A percentile compares a stretch with the other conserved stretches of the same genome.
These are phyloP conservation scores for Orbicella faveolata DNA, from an alignment of 64 coral and sea anemone species.

Conservation along the genomic window DNA sequence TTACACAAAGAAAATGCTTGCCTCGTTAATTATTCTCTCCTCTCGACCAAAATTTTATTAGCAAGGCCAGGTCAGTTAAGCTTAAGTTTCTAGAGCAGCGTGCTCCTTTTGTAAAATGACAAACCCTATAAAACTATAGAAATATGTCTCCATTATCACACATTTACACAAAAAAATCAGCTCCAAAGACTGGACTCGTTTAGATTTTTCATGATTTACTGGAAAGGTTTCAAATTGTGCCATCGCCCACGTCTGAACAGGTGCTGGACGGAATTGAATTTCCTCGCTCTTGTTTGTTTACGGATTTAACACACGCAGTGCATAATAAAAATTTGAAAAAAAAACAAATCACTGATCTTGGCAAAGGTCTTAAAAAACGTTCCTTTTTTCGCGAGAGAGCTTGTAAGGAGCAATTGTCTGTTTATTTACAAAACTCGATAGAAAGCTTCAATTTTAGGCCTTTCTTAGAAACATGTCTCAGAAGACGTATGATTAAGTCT, in stretches of 20 bases:
- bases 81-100: too few relatives aligned
- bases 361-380: not conserved
- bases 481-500: not conserved
- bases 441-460: not conserved
- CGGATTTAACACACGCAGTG: not conserved
- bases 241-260: not conserved
- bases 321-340: not conserved
- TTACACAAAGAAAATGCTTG: not conserved
- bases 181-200: not conserved
- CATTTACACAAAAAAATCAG: not conserved
- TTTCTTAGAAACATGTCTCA: not conserved
- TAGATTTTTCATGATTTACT: constrained; percentile 34
- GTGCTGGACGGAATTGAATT: not conserved
- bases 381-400: not conserved
- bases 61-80: too few relatives aligned
- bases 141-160: not conserved
- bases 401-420: too few relatives aligned
- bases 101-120: not conserved
- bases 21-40: not conserved
- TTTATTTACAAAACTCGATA: too few relatives aligned
- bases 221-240: not conserved
- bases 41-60: not conserved
- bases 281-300: not conserved
- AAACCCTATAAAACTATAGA: not conserved
- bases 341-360: not conserved